A percentile compares a stretch with the other conserved stretches of the same genome.
Conservation (phyloP, 2,888 invertebrate species). For the Gandaritis pyraliata region DNA sequence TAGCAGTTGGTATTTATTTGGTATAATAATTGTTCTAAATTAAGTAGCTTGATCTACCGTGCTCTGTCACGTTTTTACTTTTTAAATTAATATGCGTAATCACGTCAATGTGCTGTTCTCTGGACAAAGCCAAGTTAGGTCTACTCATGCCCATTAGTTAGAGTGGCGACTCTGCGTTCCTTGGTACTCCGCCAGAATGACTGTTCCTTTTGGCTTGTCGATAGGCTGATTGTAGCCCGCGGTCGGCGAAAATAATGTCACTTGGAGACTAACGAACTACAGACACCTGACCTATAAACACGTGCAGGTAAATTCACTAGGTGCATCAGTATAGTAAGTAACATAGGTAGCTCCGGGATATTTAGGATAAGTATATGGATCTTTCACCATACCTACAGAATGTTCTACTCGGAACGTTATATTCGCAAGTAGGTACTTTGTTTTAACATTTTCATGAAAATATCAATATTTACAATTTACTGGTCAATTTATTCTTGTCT, state of each 20-base stretch:
- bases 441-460: too few species aligned
- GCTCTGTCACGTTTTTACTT: neutral
- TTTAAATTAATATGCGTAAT: neutral
- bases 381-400: too few species aligned
- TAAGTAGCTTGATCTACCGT: constrained; percentile 1
- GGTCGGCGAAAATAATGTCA: constrained; percentile 80
- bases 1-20: constrained; percentile 38
- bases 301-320: constrained; percentile 57
- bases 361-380: constrained; percentile 20
- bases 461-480: neutral
- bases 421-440: too few species aligned
- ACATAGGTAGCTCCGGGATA: constrained; percentile 24
- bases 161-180: constrained; percentile 74
- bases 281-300: constrained; percentile 78
- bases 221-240: constrained; percentile 71
- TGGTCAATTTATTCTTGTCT: neutral
- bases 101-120: constrained; percentile 34
- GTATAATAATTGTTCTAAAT: constrained; percentile 13
- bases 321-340: constrained; percentile 40
- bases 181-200: constrained; percentile 82
- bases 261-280: constrained; percentile 83
- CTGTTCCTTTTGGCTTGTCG: constrained; percentile 83
- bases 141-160: constrained; percentile 78
- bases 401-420: too few species aligned
- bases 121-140: constrained; percentile 78